Evolutionary conservation across 2,113 vertebrate species (phyloP), one percentile per base, ranked within the genome.

Genomic region (Lucifuga dentata): DNA sequence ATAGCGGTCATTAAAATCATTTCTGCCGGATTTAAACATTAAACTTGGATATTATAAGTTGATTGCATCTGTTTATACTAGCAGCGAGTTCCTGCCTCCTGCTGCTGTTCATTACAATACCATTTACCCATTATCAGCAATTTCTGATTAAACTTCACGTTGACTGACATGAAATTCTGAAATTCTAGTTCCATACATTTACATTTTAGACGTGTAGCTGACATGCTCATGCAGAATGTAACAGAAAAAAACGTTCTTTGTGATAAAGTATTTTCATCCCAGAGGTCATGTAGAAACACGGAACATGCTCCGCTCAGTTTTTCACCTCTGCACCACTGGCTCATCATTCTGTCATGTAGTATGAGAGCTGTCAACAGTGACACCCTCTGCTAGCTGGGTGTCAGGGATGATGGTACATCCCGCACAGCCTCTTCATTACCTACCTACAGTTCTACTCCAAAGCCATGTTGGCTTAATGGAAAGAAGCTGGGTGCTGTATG

Each of bases 341-440:
- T 78, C 87, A 64, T 80, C 75, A 69, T 60, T 81, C 80, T 79
- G 75, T 87, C 82, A 82, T 75, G 39, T 57, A 40, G 72, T 73
- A 44, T 68, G 43, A 40, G 52, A 81, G 82, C 87, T 80, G 87
- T 87, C 87, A 85, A 62, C 69, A 78, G 58, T 77, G 81, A 82
- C 76, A 78, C 73, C 70, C 51, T 71, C 41, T 17, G 40, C 78
- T 77, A 73, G 79, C 63, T 77, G 69, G 74, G 63, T 84, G 81
- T 84, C 71, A 78, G 64, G 77, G 68, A 83, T 84, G 77, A 78
- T 81, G 70, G 32, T 51, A 33, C 59, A 50, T 51, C 41, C 57
- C 45, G 52, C 23, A 32, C 33, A 63, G 83, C 71, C 66, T 74
- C 57, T 76, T 78, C 72, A 73, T 81, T 84, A n/a, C n/a, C 78